Percentiles rank a stretch among this genome's conserved stretches.
phyloP scores from a whole-genome alignment of 2,797 vertebrate species.

The Propithecus perrieri region DNA sequence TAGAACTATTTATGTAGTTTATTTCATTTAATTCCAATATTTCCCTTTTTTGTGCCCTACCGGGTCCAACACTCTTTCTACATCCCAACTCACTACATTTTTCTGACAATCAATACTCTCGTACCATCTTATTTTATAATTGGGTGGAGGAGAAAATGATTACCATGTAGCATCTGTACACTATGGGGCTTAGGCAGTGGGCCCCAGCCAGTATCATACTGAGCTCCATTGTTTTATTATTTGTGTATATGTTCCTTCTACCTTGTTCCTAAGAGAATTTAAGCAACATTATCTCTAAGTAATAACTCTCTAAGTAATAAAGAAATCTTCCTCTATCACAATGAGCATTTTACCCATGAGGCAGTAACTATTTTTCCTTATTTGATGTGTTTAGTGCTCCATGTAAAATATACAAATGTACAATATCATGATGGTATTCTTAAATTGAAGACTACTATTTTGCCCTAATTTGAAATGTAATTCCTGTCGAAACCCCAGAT shows the following conservation, averaged over 20 bases:
- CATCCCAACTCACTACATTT: neutral
- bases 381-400: neutral
- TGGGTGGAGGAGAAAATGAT: neutral
- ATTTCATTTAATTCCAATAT: neutral
- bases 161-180: neutral
- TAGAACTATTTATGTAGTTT: neutral
- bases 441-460: slow-evolving; percentile 11
- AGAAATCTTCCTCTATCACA: neutral
- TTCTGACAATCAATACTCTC: neutral
- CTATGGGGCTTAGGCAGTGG: neutral
- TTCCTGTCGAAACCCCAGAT: neutral
- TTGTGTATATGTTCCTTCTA: neutral
- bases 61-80: neutral
- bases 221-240: neutral
- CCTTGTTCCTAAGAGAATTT: slow-evolving; percentile 10
- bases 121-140: neutral
- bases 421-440: neutral
- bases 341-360: neutral
- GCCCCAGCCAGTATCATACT: neutral
- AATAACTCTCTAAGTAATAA: neutral
- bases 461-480: neutral
- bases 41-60: neutral
- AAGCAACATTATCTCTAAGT: neutral
- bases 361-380: neutral
- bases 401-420: neutral